Evolutionary conservation across 1,140 invertebrate genomes (phyloP).

Genomic region (Gryon sp.): DNA sequence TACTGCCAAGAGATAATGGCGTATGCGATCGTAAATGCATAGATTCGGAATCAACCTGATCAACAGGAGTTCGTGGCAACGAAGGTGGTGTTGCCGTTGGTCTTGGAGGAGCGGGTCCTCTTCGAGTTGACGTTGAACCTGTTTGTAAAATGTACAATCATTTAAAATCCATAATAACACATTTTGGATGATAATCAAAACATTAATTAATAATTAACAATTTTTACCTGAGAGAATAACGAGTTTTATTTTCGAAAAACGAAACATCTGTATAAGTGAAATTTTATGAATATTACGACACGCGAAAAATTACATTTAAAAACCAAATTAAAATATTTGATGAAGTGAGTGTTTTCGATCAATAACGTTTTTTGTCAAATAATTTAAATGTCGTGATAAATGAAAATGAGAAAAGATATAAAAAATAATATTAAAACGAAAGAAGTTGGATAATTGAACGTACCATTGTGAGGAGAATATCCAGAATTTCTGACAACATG

Average conservation of each 20-base stretch:
- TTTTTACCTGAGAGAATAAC: background rate
- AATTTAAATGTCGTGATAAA: too few relatives aligned
- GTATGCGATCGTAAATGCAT: conserved; percentile 82
- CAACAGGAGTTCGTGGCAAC: conserved; percentile 79
- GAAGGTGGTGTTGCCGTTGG: conserved; percentile 80
- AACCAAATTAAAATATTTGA: too few relatives aligned
- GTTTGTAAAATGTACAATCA: conserved; percentile 10
- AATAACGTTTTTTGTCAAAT: too few relatives aligned
- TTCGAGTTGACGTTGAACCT: conserved; percentile 78
- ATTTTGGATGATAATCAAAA: background rate
- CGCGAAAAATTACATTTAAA: too few relatives aligned
- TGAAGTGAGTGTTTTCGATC: too few relatives aligned
- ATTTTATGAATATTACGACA: too few relatives aligned
- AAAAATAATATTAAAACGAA: background rate
- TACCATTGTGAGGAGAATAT: conserved; percentile 80
- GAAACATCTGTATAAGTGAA: too few relatives aligned
- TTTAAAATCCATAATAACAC: background rate
- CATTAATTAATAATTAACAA: conserved; percentile 8
- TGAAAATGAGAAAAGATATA: too few relatives aligned
- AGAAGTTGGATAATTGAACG: too few relatives aligned
- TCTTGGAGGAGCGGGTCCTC: conserved; percentile 79
- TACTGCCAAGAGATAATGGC: conserved; percentile 85
- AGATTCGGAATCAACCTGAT: conserved; percentile 78
- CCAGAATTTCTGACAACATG: conserved; percentile 80
- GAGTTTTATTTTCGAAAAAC: too few relatives aligned